A percentile compares a stretch with the other conserved stretches of the same genome.
Evolutionary conservation across 2,113 vertebrate species (phyloP).

Genomic region (Ardeotis arabs): DNA sequence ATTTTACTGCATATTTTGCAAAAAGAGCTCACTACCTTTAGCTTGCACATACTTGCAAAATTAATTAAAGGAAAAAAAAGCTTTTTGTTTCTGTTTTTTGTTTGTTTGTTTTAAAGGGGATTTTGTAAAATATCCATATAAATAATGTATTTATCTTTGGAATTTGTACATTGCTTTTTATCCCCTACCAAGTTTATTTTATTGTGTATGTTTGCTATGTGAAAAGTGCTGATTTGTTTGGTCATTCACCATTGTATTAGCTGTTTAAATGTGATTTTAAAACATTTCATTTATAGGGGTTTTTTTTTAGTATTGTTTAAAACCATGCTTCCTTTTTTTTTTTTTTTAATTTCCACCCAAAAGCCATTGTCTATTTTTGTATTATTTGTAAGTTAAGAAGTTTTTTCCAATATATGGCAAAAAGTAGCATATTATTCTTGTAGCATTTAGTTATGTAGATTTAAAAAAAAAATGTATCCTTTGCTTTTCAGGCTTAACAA

Average conservation of each 20-base stretch:
- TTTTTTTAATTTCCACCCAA: slow-evolving; percentile 83
- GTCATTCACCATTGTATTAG: slow-evolving; percentile 87
- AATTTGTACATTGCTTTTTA: slow-evolving; percentile 92
- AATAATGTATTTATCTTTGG: slow-evolving; percentile 99
- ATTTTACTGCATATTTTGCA: slow-evolving; percentile 88
- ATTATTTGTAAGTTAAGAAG: slow-evolving; percentile 97
- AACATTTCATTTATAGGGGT: slow-evolving; percentile 80
- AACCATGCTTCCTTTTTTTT: slow-evolving; percentile 88
- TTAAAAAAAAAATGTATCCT: slow-evolving; percentile 89
- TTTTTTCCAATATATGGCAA: slow-evolving; percentile 92
- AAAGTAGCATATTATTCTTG: slow-evolving; percentile 95
- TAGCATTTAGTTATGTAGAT: slow-evolving; percentile 96
- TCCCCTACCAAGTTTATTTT: slow-evolving; percentile 83
- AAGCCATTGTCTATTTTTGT: slow-evolving; percentile 99
- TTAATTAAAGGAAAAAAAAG: slow-evolving; percentile 77
- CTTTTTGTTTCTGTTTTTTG: slow-evolving; percentile 65
- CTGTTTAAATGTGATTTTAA: slow-evolving; percentile 93
- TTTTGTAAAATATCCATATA: slow-evolving; percentile 98
- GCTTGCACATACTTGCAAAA: slow-evolving; percentile 83
- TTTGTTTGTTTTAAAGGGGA: slow-evolving; percentile 81
- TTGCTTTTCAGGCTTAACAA: slow-evolving; percentile 90
- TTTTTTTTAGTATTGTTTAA: slow-evolving; percentile 84
- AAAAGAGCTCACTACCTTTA: slow-evolving; percentile 89
- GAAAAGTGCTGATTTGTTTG: slow-evolving; percentile 89
- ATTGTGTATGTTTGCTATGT: slow-evolving; percentile 92